Conservation (phyloP, 2,797 vertebrate genomes). For the Myotis vivesi region DNA sequence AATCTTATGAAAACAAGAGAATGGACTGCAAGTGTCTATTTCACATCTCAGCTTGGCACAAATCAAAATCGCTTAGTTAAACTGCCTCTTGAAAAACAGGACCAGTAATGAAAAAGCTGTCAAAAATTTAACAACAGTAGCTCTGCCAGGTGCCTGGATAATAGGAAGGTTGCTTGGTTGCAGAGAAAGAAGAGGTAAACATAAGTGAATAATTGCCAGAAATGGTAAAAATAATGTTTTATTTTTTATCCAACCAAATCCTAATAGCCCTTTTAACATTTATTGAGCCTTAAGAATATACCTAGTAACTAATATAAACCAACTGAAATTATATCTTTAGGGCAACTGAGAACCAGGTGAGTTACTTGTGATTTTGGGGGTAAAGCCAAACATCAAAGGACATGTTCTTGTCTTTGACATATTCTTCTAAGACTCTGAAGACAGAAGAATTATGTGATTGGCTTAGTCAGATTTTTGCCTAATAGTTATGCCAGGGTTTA, state of each 20-base stretch:
- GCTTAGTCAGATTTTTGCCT: constrained; percentile 15
- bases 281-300: background rate
- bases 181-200: constrained; percentile 42
- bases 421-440: background rate
- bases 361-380: background rate
- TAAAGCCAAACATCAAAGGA: background rate
- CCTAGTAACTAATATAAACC: background rate
- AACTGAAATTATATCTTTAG: constrained; percentile 24
- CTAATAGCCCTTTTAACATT: background rate
- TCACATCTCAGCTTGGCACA: constrained; percentile 40
- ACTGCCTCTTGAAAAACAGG: constrained; percentile 58
- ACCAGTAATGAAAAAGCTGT: constrained; percentile 59
- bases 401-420: constrained; percentile 3
- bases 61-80: constrained; percentile 69
- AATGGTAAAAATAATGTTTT: constrained; percentile 34
- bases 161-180: constrained; percentile 45
- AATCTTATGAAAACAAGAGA: constrained; percentile 63
- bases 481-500: background rate
- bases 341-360: background rate
- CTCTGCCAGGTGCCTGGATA: constrained; percentile 31
- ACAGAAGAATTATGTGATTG: background rate
- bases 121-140: constrained; percentile 52
- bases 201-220: background rate
- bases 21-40: constrained; percentile 55
- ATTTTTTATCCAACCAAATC: background rate